Percentiles rank a stretch among this genome's conserved stretches.
phyloP scores from a whole-genome alignment of 2,797 vertebrate genomes.

The Gymnopithys bicolor region DNA sequence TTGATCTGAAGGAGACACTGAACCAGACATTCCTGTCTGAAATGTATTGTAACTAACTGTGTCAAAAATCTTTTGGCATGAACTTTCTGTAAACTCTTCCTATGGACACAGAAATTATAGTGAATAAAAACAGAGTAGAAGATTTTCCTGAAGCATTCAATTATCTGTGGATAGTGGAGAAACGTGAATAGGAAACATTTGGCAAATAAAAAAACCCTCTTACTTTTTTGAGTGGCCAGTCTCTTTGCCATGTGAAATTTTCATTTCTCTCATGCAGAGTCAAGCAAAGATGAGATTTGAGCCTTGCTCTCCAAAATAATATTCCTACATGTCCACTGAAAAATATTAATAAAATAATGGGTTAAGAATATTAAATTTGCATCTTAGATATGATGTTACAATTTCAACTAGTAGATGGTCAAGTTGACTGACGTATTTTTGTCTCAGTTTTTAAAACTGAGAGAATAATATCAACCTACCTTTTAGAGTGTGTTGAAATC shows the following conservation, averaged over 20 bases:
- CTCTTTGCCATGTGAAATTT: background rate
- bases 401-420: background rate
- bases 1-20: background rate
- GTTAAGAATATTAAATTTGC: background rate
- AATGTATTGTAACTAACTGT: background rate
- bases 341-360: background rate
- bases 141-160: background rate
- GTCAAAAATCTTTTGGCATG: background rate
- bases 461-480: background rate
- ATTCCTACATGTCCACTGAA: background rate
- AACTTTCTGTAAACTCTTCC: background rate
- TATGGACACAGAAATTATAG: background rate
- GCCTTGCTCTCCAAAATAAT: background rate
- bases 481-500: background rate
- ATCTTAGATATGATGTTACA: background rate
- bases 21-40: background rate
- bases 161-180: background rate
- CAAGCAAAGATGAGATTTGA: background rate
- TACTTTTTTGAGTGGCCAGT: background rate
- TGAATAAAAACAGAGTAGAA: background rate
- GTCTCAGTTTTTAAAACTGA: background rate
- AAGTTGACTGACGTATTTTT: background rate
- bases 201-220: background rate
- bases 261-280: background rate
- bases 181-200: background rate